Base-by-base conservation (phyloP, 2,797 vertebrate genomes). In the Chelonia mydas region DNA sequence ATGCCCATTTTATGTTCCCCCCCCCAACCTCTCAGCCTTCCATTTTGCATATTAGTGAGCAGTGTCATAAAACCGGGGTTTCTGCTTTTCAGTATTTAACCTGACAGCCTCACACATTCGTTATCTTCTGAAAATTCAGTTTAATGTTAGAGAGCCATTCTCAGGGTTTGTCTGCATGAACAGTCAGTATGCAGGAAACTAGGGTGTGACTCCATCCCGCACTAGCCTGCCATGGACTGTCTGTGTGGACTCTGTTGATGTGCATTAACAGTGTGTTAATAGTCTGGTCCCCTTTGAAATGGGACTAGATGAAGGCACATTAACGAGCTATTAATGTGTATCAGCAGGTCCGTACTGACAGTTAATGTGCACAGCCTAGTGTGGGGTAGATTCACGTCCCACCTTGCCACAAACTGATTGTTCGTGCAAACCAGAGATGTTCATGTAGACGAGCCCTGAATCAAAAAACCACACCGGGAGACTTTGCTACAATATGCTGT, bases 41-140 rank as follows among this genome's bases (percentile, higher is more conserved):
- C 31, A 45, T 31, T 47, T 77, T 31, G 25, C 27, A 28, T 81
- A 57, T 55, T 50, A 49, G 16, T 50, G 49, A 33, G 47, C 3
- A 17, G 84, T 21, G 49, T 55, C 50, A 74, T 68, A n/a, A 37
- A 6, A 28, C 27, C 55, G 37, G 37, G 76, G n/a, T 2, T 17
- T 45, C 83, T 13, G 2, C 53, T 82, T 49, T 61, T 77, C 37
- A 50, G 19, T 72, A 5, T 6, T 76, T 19, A 0, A 4, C 1
- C 3, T 17, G 28, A 41, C 11, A 65, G 49, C 10, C 0, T 1
- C 45, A 50, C 28, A 50, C 0, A 1, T 12, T 27, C 4, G 55
- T 91, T 0, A 0, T 65, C 49, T 33, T 76, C 80, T 33, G 31
- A 77, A 68, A 4, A 47, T n/a, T 80, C 21, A 82, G 31, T 0